Conservation (phyloP, 2,797 vertebrate genomes). For the Urocyon cinereoargenteus region DNA sequence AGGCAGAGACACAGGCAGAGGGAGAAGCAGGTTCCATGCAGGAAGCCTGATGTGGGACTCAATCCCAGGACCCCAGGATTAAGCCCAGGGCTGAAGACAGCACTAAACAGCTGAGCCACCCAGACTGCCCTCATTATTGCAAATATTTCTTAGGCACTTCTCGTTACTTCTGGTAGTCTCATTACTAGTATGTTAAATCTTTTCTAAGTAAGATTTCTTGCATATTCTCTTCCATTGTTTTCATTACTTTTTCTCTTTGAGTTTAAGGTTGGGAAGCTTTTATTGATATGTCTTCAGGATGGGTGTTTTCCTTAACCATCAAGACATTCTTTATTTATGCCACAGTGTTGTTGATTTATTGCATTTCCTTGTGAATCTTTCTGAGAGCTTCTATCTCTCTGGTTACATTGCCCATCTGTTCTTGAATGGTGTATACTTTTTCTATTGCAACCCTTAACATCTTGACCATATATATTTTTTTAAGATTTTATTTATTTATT, state of each 20-base stretch:
- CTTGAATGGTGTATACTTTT: neutral
- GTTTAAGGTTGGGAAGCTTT: neutral
- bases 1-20: too few species aligned
- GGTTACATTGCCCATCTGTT: neutral
- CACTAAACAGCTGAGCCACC: too few species aligned
- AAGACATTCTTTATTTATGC: neutral
- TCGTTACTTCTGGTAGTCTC: neutral
- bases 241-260: neutral
- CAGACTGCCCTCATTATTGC: neutral
- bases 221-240: neutral
- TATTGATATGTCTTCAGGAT: neutral
- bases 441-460: too few species aligned
- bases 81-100: too few species aligned
- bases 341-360: neutral
- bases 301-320: neutral
- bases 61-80: too few species aligned
- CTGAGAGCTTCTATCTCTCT: neutral
- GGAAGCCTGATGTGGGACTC: too few species aligned
- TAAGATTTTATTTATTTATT: too few species aligned
- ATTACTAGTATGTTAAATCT: too few species aligned
- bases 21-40: too few species aligned
- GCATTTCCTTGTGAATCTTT: neutral
- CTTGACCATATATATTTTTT: neutral
- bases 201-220: neutral
- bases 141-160: neutral